These are phyloP conservation scores for Axinella damicornis DNA, from an alignment of 37 sponge, comb jelly and placozoan species.

Conservation along the genomic window DNA sequence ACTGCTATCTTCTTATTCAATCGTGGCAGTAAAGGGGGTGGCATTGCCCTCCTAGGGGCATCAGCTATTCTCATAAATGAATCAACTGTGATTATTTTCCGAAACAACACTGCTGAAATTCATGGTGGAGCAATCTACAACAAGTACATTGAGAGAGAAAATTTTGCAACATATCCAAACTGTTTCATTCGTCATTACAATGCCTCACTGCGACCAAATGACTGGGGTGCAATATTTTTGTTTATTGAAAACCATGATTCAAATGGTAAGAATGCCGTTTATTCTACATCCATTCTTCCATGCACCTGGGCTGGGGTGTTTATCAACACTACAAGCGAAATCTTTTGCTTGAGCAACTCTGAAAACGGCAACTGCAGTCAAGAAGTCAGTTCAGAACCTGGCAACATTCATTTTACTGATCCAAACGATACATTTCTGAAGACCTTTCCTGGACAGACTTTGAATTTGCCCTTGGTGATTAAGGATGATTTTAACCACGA, in stretches of 20 bases:
- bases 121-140: constrained; percentile 69
- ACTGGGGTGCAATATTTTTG: constrained; percentile 32
- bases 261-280: constrained; percentile 35
- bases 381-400: neutral
- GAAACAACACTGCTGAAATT: constrained; percentile 29
- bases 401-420: neutral
- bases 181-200: constrained; percentile 60
- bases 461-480: constrained; percentile 14
- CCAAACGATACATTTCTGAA: neutral
- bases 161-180: constrained; percentile 5
- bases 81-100: constrained; percentile 30
- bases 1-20: constrained; percentile 31
- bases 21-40: constrained; percentile 63
- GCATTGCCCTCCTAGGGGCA: constrained; percentile 46
- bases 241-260: constrained; percentile 46
- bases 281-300: constrained; percentile 52
- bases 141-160: constrained; percentile 17
- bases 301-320: constrained; percentile 32
- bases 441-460: constrained; percentile 52
- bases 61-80: constrained; percentile 2
- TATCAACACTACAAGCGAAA: neutral
- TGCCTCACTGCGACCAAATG: neutral
- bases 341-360: constrained; percentile 36
- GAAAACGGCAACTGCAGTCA: neutral
- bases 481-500: constrained; percentile 38